phyloP scores from a whole-genome alignment of 2,797 vertebrate genomes.

The Hypotaenidia philippensis region DNA sequence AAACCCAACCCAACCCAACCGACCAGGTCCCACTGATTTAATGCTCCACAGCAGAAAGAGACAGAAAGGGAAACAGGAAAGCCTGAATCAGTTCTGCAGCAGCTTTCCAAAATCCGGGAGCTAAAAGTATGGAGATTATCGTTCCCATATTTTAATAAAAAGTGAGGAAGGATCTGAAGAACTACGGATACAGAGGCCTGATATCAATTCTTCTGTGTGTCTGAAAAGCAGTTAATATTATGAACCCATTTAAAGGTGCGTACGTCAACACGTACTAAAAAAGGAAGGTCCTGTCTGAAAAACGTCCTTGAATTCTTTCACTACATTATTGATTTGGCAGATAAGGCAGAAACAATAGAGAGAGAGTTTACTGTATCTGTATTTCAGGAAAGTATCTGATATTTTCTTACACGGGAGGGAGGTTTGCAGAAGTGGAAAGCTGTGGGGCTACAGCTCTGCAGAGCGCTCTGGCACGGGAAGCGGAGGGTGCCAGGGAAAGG shows the following conservation, averaged over 20 bases:
- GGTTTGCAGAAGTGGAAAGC: neutral
- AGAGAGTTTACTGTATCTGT: neutral
- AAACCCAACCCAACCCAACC: neutral
- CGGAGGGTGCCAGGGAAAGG: neutral
- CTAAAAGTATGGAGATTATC: conserved; percentile 25
- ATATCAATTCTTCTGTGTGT: neutral
- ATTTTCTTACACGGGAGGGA: neutral
- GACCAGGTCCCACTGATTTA: neutral
- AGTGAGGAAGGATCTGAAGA: conserved; percentile 35
- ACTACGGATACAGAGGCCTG: neutral
- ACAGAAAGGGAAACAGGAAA: conserved; percentile 30
- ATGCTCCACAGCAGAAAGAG: neutral
- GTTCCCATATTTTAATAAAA: conserved; percentile 45
- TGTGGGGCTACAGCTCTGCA: rapidly evolving
- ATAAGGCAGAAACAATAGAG: conserved; percentile 65
- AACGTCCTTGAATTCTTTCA: conserved; percentile 66
- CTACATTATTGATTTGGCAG: conserved; percentile 28
- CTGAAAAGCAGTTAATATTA: neutral
- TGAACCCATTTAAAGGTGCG: conserved; percentile 16
- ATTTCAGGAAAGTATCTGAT: conserved; percentile 40
- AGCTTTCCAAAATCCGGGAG: neutral
- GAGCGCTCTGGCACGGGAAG: neutral
- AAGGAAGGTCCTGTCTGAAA: conserved; percentile 65
- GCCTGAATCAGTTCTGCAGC: neutral
- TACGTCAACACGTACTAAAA: conserved; percentile 44